A percentile compares a stretch with the other conserved stretches of the same genome.
These are phyloP conservation scores for Agelastica alni DNA, from an alignment of 2,888 invertebrate species.

Conservation along the genomic window DNA sequence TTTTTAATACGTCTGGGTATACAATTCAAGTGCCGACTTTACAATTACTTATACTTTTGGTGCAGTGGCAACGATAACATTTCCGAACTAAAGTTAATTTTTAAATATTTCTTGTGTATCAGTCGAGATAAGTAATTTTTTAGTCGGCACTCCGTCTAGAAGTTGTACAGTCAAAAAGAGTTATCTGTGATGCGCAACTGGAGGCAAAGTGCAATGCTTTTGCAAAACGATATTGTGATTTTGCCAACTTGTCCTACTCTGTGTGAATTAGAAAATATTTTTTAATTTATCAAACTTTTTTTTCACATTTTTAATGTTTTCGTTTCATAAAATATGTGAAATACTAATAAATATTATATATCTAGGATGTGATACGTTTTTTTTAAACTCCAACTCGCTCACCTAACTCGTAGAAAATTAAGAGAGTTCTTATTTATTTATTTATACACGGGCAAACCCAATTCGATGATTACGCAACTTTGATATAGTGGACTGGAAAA, in stretches of 20 bases:
- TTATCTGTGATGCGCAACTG: constrained; percentile 56
- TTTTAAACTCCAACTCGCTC: too few species aligned
- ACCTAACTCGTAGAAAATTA: too few species aligned
- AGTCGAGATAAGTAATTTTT: too few species aligned
- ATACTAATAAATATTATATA: constrained; percentile 46
- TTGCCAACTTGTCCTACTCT: constrained; percentile 55
- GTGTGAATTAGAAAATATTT: constrained; percentile 53
- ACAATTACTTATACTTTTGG: constrained; percentile 1
- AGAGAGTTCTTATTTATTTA: too few species aligned
- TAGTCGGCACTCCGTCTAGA: constrained; percentile 13
- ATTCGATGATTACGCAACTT: too few species aligned
- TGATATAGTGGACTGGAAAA: too few species aligned
- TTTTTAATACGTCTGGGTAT: constrained; percentile 39
- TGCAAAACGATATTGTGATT: constrained; percentile 53
- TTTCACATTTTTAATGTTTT: constrained; percentile 54
- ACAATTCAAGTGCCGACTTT: background rate
- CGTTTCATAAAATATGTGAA: constrained; percentile 52
- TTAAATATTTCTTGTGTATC: too few species aligned
- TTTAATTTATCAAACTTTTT: constrained; percentile 53
- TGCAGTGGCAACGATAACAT: too few species aligned
- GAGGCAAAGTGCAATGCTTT: constrained; percentile 58
- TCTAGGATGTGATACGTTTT: constrained; percentile 1
- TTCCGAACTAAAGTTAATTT: too few species aligned
- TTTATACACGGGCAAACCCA: too few species aligned
- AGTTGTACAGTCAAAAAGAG: constrained; percentile 46